phyloP scores from a whole-genome alignment of 2,888 invertebrate species.

The Shargacucullia verbasci region DNA sequence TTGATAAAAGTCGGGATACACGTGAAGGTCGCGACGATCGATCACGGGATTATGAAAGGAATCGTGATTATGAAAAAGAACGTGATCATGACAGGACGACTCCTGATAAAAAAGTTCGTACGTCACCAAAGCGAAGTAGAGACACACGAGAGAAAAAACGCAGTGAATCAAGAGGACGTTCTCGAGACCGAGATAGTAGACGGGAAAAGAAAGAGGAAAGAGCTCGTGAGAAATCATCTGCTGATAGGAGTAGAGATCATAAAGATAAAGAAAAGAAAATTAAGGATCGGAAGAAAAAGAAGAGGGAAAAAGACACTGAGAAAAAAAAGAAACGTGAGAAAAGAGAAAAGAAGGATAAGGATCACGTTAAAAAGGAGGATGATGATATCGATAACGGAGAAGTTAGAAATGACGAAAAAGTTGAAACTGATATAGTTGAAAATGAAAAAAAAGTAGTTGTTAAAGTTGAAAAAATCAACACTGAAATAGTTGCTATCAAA shows the following conservation, averaged over 20 bases:
- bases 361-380: constrained; percentile 70
- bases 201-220: constrained; percentile 88
- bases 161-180: constrained; percentile 83
- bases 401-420: constrained; percentile 34
- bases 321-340: constrained; percentile 87
- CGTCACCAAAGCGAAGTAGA: constrained; percentile 78
- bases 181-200: constrained; percentile 86
- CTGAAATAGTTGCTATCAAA: constrained; percentile 43
- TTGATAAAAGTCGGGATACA: constrained; percentile 74
- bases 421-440: constrained; percentile 34
- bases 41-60: constrained; percentile 72
- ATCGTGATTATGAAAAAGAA: constrained; percentile 81
- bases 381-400: constrained; percentile 62
- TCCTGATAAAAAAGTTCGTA: constrained; percentile 78
- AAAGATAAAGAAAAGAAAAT: constrained; percentile 89
- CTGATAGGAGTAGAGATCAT: constrained; percentile 85
- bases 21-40: constrained; percentile 74
- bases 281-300: constrained; percentile 85
- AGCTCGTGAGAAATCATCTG: constrained; percentile 77
- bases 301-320: constrained; percentile 85
- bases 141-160: constrained; percentile 81
- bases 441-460: constrained; percentile 24
- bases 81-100: constrained; percentile 80
- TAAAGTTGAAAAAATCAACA: constrained; percentile 47
- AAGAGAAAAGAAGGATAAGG: constrained; percentile 88